Percentiles rank a stretch among this genome's conserved stretches.
These are phyloP conservation scores for Aramus guarauna DNA, from an alignment of 2,113 vertebrate genomes.

Conservation along the genomic window DNA sequence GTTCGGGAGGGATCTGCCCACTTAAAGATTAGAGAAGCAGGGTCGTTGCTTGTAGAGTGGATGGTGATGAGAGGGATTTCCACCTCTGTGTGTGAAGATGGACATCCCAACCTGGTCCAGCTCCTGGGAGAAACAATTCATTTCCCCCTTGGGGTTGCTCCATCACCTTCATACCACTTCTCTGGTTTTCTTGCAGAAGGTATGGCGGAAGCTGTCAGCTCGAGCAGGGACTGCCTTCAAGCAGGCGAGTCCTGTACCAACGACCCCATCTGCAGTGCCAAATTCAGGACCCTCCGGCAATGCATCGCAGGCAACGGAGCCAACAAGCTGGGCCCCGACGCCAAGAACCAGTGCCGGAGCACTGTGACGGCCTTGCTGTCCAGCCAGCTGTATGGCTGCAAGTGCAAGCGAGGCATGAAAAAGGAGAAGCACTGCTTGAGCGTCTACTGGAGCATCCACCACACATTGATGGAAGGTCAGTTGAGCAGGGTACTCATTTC, in stretches of 20 bases:
- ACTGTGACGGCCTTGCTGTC: constrained; percentile 85
- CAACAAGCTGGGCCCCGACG: constrained; percentile 85
- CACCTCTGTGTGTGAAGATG: not conserved
- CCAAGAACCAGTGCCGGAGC: constrained; percentile 86
- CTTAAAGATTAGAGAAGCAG: not conserved
- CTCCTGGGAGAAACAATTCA: not conserved
- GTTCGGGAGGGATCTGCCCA: not conserved
- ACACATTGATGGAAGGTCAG: constrained; percentile 87
- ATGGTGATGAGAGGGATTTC: not conserved
- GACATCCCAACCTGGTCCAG: not conserved
- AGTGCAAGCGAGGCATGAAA: constrained; percentile 92
- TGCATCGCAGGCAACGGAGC: constrained; percentile 90
- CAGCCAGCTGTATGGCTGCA: constrained; percentile 88
- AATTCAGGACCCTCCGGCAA: constrained; percentile 88
- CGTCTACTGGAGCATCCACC: constrained; percentile 94
- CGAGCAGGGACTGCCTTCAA: constrained; percentile 83
- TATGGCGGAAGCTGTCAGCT: constrained; percentile 20
- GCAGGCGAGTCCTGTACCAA: constrained; percentile 87
- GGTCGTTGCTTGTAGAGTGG: not conserved
- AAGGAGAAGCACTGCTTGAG: constrained; percentile 92
- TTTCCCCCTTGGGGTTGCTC: not conserved
- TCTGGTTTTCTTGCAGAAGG: constrained; percentile 21
- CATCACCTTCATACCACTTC: not conserved
- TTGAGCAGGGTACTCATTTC: fast-evolving
- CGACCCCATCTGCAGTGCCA: constrained; percentile 88